Percentiles rank a stretch among this genome's conserved stretches.
These are phyloP conservation scores for Poecile atricapillus DNA, from an alignment of 2,113 vertebrate genomes.

Conservation along the genomic window DNA sequence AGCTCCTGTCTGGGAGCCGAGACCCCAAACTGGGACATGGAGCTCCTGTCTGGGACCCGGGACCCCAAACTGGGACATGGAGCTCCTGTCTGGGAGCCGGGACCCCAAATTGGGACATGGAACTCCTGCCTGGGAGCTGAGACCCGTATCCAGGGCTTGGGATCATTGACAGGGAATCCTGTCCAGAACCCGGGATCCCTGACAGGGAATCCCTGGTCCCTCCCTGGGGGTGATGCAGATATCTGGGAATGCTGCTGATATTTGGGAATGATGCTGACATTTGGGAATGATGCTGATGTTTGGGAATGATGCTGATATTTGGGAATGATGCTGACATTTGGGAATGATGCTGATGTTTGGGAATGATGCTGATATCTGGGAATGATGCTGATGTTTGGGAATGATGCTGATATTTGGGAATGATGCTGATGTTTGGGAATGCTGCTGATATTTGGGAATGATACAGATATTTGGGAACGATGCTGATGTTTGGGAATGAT, in stretches of 20 bases:
- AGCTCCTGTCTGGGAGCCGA: too few relatives aligned
- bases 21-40: too few relatives aligned
- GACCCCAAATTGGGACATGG: too few relatives aligned
- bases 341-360: rapidly evolving
- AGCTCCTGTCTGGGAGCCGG: too few relatives aligned
- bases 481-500: rapidly evolving
- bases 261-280: background rate
- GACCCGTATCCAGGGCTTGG: too few relatives aligned
- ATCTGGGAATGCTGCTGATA: background rate
- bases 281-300: background rate
- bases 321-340: background rate
- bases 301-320: rapidly evolving
- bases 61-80: background rate
- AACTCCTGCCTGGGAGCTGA: background rate
- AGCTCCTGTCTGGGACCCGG: background rate
- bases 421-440: too few relatives aligned
- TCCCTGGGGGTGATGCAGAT: background rate
- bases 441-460: too few relatives aligned
- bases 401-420: too few relatives aligned
- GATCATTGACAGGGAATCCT: background rate
- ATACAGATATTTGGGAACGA: rapidly evolving
- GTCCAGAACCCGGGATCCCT: too few relatives aligned
- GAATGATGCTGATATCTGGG: rapidly evolving
- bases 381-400: too few relatives aligned
- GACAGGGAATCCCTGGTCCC: too few relatives aligned